Base-by-base conservation (phyloP, 2,797 vertebrate species). In the Setipinna tenuifilis region DNA sequence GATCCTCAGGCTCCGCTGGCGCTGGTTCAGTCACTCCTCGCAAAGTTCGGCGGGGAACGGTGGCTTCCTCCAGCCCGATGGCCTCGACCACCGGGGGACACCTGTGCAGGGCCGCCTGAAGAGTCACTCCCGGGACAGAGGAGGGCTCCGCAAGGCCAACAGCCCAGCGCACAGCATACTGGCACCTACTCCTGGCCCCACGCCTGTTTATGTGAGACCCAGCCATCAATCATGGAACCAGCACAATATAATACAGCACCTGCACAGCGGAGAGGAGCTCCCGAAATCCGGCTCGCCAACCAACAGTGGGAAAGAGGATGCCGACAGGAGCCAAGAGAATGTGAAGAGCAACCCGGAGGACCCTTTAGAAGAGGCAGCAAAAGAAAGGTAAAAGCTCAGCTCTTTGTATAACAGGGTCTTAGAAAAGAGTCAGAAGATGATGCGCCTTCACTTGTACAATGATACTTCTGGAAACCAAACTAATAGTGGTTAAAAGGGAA, bases 21-120 rank as follows among this genome's bases (percentile, higher is more conserved):
- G 98, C 88, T 99, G 98, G 98, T 99, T 99, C 90, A 98, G 97
- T 91, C 98, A 99, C 95, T 97, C 97, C 88, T 97, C 97, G 83
- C 97, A 97, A 93, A 96, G 96, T 92, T 94, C 97, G 19, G 90
- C 96, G 23, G 96, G 97, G 87, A 91, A 95, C 71, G 97, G 97
- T 88, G 94, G 94, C 91, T 96, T 95, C 89, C 93, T 96, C 58
- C 96, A 97, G 95, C 98, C 97, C 96, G 98, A 98, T 93, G 97
- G 97, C 92, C 96, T 96, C 88, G 98, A 99, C 89, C 97, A 97
- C 93, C 96, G 97, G 91, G 97, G 97, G 81, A 96, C 96, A 5
- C 93, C 96, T 23, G 96, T 95, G 87, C 97, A 98, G 94, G 96
- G 90, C 91, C 95, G 97, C 87, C 89, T 99, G 89, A 99, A 99